A percentile compares a stretch with the other conserved stretches of the same genome.
Evolutionary conservation across 2,797 vertebrate species (phyloP).

Genomic region (Chaetodon trifasciatus): DNA sequence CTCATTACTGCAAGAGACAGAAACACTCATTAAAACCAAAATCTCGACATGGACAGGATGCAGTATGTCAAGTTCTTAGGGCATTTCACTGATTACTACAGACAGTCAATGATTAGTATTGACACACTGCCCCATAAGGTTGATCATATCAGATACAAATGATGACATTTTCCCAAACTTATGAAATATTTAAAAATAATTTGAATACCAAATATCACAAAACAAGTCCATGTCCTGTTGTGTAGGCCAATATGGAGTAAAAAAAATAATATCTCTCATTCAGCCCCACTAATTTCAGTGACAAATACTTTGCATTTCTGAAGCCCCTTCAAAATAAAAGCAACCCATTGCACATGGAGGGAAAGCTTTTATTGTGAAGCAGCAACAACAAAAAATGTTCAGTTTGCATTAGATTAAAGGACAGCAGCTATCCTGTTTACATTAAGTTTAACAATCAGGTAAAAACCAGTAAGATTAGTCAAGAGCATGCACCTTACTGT

Average conservation of each 20-base stretch:
- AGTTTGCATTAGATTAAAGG: background rate
- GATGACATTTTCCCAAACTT: background rate
- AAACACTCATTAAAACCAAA: conserved; percentile 5
- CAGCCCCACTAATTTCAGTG: background rate
- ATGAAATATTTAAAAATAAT: background rate
- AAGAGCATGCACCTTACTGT: background rate
- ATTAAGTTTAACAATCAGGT: background rate
- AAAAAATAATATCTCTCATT: background rate
- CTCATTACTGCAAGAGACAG: conserved; percentile 88
- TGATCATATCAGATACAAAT: background rate
- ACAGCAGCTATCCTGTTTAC: background rate
- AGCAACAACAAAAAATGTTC: background rate
- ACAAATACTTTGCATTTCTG: background rate
- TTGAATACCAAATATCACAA: background rate
- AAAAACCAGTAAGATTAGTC: background rate
- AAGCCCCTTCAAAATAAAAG: background rate
- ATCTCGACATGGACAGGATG: background rate
- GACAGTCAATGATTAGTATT: background rate
- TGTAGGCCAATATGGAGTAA: background rate
- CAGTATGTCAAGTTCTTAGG: background rate
- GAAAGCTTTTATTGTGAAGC: background rate
- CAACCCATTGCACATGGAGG: no score
- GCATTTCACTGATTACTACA: background rate
- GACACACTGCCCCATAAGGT: no score
- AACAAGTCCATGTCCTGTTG: background rate